Evolutionary conservation across 92 coral and sea anemone species (phyloP).

Genomic region (Bergia sp.): DNA sequence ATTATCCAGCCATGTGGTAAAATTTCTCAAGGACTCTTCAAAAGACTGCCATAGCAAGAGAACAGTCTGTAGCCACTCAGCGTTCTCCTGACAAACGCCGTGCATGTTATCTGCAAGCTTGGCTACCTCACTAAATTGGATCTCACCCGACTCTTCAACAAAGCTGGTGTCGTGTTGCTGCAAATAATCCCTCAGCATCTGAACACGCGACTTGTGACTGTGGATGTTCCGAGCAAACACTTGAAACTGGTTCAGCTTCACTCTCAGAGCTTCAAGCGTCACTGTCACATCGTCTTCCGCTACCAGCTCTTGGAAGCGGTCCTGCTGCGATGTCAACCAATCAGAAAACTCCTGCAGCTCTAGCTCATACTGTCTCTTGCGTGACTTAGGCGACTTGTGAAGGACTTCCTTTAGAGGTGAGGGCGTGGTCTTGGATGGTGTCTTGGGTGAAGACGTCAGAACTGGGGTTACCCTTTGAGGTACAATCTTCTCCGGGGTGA

Average conservation of each 20-base stretch:
- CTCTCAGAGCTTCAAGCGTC: conserved; percentile 74
- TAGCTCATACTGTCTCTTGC: conserved; percentile 75
- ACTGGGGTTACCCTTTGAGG: conserved; percentile 47
- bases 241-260: conserved; percentile 82
- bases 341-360: conserved; percentile 89
- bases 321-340: conserved; percentile 88
- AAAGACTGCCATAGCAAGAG: conserved; percentile 92
- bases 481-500: conserved; percentile 44
- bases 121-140: conserved; percentile 53
- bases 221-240: conserved; percentile 79
- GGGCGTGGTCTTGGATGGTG: conserved; percentile 52
- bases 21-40: conserved; percentile 73
- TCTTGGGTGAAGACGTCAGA: conserved; percentile 53
- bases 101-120: conserved; percentile 87
- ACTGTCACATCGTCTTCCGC: conserved; percentile 75
- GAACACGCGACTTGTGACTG: conserved; percentile 76
- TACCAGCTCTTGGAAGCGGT: conserved; percentile 78
- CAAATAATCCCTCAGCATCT: conserved; percentile 76
- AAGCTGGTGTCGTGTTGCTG: conserved; percentile 60
- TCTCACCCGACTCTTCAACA: conserved; percentile 49
- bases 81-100: conserved; percentile 83
- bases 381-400: conserved; percentile 77
- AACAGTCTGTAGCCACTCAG: conserved; percentile 78
- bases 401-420: conserved; percentile 49
- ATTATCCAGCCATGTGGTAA: conserved; percentile 79